phyloP scores from a whole-genome alignment of 2,113 vertebrate genomes.

The Alethe diademata region DNA sequence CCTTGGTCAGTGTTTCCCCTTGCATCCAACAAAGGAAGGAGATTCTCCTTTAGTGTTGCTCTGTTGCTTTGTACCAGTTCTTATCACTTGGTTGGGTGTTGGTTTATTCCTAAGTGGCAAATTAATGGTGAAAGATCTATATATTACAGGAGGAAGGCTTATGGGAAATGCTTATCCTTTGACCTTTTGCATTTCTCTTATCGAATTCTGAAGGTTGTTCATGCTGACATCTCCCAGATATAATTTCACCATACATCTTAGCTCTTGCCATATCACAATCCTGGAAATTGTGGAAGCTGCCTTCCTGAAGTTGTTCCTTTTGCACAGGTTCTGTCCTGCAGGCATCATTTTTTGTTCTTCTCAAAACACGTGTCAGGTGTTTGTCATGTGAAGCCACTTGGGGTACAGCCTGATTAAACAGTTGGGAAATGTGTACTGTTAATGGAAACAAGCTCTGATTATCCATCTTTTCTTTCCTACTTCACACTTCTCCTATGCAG shows the following conservation, averaged over 20 bases:
- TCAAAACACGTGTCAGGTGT: background rate
- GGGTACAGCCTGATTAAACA: background rate
- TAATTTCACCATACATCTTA: background rate
- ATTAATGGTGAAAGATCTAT: background rate
- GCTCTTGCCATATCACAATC: background rate
- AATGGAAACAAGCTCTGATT: background rate
- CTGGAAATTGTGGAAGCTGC: background rate
- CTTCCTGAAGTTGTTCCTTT: background rate
- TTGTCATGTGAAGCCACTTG: background rate
- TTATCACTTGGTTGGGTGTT: background rate
- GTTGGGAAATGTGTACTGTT: background rate
- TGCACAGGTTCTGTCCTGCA: background rate
- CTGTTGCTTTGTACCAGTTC: background rate
- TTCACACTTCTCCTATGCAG: background rate
- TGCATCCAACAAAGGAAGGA: background rate
- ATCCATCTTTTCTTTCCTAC: background rate
- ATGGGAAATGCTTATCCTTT: background rate
- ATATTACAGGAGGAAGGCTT: background rate
- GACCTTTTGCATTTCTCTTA: background rate
- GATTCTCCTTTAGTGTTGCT: background rate
- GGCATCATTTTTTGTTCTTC: rapidly evolving
- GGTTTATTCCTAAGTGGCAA: background rate
- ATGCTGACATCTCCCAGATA: background rate
- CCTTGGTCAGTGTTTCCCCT: background rate
- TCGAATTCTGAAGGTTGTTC: background rate